A percentile compares a stretch with the other conserved stretches of the same genome.
phyloP scores from a whole-genome alignment of 2,888 invertebrate genomes.

The Adelphocoris suturalis region DNA sequence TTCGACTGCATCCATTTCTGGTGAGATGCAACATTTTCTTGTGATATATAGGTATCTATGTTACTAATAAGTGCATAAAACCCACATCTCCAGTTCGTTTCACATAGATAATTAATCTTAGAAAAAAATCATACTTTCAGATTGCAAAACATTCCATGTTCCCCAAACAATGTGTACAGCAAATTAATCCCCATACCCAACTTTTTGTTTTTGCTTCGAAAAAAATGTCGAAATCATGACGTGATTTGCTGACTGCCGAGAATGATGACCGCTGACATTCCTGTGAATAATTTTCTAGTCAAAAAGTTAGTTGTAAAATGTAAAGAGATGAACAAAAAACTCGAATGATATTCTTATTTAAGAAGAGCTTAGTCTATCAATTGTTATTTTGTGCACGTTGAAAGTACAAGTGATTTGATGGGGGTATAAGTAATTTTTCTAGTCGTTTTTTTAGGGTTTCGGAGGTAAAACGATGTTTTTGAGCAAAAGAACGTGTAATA shows the following conservation, averaged over 20 bases:
- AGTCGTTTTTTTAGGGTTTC: conserved; percentile 22
- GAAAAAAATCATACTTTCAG: not conserved
- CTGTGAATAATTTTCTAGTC: conserved; percentile 16
- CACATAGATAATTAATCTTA: conserved; percentile 21
- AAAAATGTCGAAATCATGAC: not conserved
- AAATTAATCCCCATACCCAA: not conserved
- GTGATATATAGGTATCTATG: too few species aligned
- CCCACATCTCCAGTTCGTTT: not conserved
- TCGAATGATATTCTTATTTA: conserved; percentile 32
- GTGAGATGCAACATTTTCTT: too few species aligned
- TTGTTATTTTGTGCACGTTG: conserved; percentile 34
- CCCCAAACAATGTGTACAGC: not conserved
- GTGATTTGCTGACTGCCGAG: too few species aligned
- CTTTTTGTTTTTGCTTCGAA: not conserved
- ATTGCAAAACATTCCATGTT: not conserved
- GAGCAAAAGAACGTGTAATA: not conserved
- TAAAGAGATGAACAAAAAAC: conserved; percentile 37
- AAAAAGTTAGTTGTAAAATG: conserved; percentile 10
- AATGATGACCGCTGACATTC: not conserved
- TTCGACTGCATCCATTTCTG: too few species aligned
- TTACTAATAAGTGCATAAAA: not conserved
- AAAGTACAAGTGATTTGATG: not conserved
- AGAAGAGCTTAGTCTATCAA: conserved; percentile 31
- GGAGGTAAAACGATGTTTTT: not conserved
- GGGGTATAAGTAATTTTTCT: conserved; percentile 6